Evolutionary conservation across 2,113 vertebrate species (phyloP).

Genomic region (Upupa epops): DNA sequence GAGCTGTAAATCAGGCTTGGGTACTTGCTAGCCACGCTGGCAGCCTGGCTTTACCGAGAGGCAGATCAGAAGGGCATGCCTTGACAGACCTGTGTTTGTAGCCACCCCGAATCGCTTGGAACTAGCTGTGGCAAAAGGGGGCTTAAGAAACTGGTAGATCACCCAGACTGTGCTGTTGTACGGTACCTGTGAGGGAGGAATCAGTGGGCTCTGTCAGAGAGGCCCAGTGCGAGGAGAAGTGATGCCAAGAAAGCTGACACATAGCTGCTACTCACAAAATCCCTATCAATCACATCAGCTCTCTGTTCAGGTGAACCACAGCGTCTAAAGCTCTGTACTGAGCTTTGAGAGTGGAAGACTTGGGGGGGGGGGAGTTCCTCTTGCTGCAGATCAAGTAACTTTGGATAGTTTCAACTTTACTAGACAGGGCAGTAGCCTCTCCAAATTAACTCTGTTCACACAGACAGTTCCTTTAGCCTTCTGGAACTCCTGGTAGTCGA

Average conservation of each 20-base stretch:
- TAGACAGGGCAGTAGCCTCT: neutral
- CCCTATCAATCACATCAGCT: neutral
- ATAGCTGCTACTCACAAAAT: neutral
- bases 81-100: neutral
- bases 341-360: neutral
- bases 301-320: neutral
- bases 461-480: neutral
- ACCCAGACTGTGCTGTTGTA: neutral
- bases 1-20: neutral
- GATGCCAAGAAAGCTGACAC: neutral
- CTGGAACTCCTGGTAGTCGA: neutral
- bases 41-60: fast-evolving
- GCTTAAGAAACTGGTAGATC: neutral
- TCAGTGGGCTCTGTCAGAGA: fast-evolving
- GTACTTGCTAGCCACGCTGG: neutral
- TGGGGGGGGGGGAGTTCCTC: no score
- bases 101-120: neutral
- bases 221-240: neutral
- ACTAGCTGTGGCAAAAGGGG: neutral
- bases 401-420: neutral
- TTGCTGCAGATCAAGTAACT: neutral
- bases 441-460: neutral
- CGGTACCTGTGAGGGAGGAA: neutral
- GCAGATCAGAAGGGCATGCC: neutral
- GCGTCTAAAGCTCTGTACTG: neutral